Evolutionary conservation across 2,113 vertebrate genomes (phyloP).

Genomic region (Sporophila hypoxantha): DNA sequence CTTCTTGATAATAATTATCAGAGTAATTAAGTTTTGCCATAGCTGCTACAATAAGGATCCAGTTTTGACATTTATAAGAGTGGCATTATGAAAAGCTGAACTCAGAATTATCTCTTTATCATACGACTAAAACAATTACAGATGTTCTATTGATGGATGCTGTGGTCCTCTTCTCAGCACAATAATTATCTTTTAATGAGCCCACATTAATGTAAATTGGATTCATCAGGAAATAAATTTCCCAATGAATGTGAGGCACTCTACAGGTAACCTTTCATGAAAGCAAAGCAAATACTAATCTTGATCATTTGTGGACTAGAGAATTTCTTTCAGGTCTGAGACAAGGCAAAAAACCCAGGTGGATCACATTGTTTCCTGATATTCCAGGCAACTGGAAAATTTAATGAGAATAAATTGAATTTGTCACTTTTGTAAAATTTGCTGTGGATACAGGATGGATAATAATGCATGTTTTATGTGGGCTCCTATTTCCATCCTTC

Average conservation of each 20-base stretch:
- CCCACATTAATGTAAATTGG: conserved; percentile 87
- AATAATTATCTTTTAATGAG: conserved; percentile 92
- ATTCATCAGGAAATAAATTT: conserved; percentile 78
- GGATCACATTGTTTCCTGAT: background rate
- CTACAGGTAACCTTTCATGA: conserved; percentile 71
- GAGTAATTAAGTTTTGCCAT: conserved; percentile 64
- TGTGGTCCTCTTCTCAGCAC: conserved; percentile 47
- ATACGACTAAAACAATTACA: conserved; percentile 61
- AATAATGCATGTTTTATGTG: background rate
- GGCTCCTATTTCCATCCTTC: background rate
- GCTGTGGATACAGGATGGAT: background rate
- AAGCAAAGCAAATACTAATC: conserved; percentile 56
- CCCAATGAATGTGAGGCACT: conserved; percentile 66
- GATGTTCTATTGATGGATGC: conserved; percentile 62
- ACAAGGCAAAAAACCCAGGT: background rate
- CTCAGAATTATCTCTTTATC: conserved; percentile 58
- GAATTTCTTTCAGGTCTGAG: conserved; percentile 9
- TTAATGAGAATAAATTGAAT: background rate
- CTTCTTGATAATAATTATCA: conserved; percentile 59
- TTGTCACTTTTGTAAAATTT: background rate
- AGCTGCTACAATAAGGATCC: conserved; percentile 45
- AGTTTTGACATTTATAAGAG: conserved; percentile 66
- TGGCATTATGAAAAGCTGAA: conserved; percentile 52
- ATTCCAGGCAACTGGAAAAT: background rate
- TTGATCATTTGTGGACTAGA: conserved; percentile 7